Conservation (phyloP, 2,797 vertebrate species). For the Miichthys miiuy region DNA sequence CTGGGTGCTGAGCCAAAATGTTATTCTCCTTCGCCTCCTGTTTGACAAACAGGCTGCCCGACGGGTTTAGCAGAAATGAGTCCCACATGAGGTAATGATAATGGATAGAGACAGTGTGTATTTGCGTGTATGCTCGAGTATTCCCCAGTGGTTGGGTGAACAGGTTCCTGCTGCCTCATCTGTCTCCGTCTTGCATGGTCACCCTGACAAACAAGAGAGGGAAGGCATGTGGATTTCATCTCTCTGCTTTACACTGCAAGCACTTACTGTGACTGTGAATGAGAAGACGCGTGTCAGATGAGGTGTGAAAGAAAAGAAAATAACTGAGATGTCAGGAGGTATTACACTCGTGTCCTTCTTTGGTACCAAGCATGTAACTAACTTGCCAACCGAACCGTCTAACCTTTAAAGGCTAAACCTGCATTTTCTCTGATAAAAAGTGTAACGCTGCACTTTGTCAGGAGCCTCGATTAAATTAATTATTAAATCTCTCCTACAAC, state of each 20-base stretch:
- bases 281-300: constrained; percentile 31
- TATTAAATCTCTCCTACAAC: constrained; percentile 18
- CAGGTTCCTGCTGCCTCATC: constrained; percentile 66
- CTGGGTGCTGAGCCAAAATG: constrained; percentile 20
- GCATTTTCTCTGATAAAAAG: neutral
- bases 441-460: neutral
- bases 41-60: constrained; percentile 58
- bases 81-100: constrained; percentile 56
- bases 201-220: constrained; percentile 66
- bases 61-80: constrained; percentile 44
- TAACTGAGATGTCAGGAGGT: constrained; percentile 39
- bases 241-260: constrained; percentile 1
- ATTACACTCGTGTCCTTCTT: constrained; percentile 21
- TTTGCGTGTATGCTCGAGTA: constrained; percentile 28
- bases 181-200: constrained; percentile 58
- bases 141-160: constrained; percentile 37
- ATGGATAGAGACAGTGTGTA: constrained; percentile 54
- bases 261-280: constrained; percentile 45
- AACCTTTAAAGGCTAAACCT: constrained; percentile 1
- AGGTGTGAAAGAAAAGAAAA: constrained; percentile 52
- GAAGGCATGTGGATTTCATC: constrained; percentile 48
- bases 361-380: neutral
- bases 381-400: constrained; percentile 8
- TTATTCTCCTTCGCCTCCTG: constrained; percentile 23
- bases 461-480: constrained; percentile 23